These are phyloP conservation scores for Clitarchus hookeri DNA, from an alignment of 2,888 invertebrate genomes.

Conservation along the genomic window DNA sequence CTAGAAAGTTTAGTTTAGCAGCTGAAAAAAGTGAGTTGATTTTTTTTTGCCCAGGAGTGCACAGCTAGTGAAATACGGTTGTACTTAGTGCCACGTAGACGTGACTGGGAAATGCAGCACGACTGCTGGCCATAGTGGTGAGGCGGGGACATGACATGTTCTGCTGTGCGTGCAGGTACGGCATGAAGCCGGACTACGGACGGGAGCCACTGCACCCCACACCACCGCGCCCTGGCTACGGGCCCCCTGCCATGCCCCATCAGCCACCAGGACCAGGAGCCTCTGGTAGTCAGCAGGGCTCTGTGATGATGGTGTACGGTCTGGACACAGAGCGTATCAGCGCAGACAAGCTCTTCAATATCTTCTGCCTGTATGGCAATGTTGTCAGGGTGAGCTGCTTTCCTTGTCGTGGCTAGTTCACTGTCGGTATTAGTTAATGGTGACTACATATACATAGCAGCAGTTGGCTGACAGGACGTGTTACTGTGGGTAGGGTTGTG, in stretches of 20 bases:
- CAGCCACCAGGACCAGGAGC: conserved; percentile 55
- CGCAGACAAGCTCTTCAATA: conserved; percentile 94
- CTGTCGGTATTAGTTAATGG: too few species aligned
- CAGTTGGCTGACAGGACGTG: too few species aligned
- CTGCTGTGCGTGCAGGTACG: conserved; percentile 32
- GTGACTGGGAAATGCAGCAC: background rate
- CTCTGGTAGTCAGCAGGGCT: conserved; percentile 63
- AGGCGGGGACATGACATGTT: background rate
- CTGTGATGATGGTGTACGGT: conserved; percentile 98
- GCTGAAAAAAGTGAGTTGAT: too few species aligned
- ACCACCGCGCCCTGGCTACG: conserved; percentile 48
- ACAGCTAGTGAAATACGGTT: too few species aligned
- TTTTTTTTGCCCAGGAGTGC: too few species aligned
- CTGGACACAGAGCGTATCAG: conserved; percentile 92
- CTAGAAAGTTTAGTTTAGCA: too few species aligned
- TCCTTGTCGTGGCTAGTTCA: too few species aligned
- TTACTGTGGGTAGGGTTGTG: too few species aligned
- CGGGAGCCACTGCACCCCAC: conserved; percentile 43
- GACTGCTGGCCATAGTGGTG: too few species aligned
- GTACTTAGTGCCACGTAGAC: too few species aligned
- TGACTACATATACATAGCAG: too few species aligned
- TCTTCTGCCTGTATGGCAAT: conserved; percentile 98
- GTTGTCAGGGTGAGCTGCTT: conserved; percentile 81
- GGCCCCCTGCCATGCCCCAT: conserved; percentile 60
- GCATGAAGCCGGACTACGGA: conserved; percentile 42